Evolutionary conservation across 2,888 invertebrate species (phyloP).

Genomic region (Pammene fasciana): DNA sequence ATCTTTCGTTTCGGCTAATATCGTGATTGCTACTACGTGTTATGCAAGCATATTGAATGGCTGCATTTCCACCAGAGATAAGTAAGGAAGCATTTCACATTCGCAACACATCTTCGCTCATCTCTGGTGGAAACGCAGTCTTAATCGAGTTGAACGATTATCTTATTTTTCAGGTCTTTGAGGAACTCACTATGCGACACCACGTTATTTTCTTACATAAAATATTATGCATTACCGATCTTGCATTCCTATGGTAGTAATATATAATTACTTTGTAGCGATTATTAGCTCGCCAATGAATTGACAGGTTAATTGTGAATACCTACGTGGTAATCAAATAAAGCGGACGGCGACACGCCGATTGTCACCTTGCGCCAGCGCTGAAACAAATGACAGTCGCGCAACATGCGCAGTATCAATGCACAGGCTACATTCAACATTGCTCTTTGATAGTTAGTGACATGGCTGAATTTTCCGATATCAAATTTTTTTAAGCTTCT

Average conservation of each 20-base stretch:
- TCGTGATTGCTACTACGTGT: no score
- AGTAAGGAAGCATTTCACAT: no score
- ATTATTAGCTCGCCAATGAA: slow-evolving; percentile 11
- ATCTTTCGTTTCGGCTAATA: no score
- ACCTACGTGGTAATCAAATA: slow-evolving; percentile 16
- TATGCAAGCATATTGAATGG: no score
- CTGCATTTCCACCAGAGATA: no score
- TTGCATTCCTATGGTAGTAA: neutral
- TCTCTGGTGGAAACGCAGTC: no score
- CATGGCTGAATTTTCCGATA: neutral
- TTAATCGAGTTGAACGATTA: no score
- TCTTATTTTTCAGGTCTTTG: no score
- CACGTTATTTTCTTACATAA: neutral
- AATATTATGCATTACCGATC: neutral
- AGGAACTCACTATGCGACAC: no score
- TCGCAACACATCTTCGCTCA: no score
- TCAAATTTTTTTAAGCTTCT: no score
- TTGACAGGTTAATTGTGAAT: slow-evolving; percentile 25
- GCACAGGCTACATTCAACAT: neutral
- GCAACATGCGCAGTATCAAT: slow-evolving; percentile 12
- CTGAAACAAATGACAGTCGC: slow-evolving; percentile 36
- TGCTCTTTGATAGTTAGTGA: neutral
- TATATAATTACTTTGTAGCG: slow-evolving; percentile 5
- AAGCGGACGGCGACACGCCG: slow-evolving; percentile 19
- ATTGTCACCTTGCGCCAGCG: slow-evolving; percentile 28